phyloP scores from a whole-genome alignment of 1,140 invertebrate genomes.

The Pseudoatta argentina region DNA sequence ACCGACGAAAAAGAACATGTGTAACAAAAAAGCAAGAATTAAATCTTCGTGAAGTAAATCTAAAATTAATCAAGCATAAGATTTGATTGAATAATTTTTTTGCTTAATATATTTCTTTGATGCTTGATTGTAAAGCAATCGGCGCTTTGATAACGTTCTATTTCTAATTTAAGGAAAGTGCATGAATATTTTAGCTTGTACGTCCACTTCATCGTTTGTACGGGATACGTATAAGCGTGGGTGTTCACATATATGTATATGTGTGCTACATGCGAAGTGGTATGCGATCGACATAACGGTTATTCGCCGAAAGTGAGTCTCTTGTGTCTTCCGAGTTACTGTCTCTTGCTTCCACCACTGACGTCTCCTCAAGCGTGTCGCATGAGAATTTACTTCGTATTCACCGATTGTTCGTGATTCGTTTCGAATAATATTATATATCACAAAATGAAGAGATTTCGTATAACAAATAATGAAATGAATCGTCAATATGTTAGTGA shows the following conservation, averaged over 20 bases:
- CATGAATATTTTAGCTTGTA: constrained; percentile 8
- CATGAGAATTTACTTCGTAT: background rate
- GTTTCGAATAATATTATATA: background rate
- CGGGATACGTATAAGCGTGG: constrained; percentile 31
- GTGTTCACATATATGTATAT: constrained; percentile 3
- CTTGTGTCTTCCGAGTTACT: constrained; percentile 53
- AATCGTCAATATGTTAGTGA: background rate
- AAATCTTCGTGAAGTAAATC: background rate
- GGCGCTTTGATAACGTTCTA: background rate
- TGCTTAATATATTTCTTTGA: background rate
- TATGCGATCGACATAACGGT: constrained; percentile 67
- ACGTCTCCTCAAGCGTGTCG: constrained; percentile 24
- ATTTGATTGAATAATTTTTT: background rate
- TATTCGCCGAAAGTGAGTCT: constrained; percentile 76
- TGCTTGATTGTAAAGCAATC: background rate
- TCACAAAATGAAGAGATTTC: background rate
- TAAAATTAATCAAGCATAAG: background rate
- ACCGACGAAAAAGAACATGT: no score
- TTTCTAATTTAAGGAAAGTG: background rate
- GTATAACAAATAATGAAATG: background rate
- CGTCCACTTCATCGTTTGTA: constrained; percentile 10
- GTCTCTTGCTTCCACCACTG: constrained; percentile 62
- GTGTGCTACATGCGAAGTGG: constrained; percentile 26
- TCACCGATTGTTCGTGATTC: background rate
- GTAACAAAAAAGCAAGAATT: background rate